Percentiles rank a stretch among this genome's conserved stretches.
Conservation (phyloP, 2,113 vertebrate genomes). For the Australoheros scitulus region DNA sequence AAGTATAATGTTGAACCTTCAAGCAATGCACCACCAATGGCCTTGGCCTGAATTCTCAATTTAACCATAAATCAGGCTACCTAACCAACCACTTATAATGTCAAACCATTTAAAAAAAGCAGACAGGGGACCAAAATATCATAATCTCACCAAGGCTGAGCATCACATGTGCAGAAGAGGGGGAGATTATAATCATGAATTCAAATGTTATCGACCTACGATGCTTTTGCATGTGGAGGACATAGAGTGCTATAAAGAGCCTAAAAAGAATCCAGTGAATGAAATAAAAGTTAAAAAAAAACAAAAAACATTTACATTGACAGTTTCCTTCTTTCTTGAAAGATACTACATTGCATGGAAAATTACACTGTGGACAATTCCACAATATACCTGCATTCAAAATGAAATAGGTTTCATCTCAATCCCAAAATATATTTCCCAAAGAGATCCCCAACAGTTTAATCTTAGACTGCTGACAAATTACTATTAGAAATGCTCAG, state of each 20-base stretch:
- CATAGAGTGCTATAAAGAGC: too few species aligned
- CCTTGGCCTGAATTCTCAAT: background rate
- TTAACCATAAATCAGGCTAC: background rate
- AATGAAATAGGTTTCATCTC: too few species aligned
- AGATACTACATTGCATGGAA: too few species aligned
- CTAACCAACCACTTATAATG: rapidly evolving
- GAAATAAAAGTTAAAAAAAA: background rate
- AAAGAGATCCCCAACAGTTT: background rate
- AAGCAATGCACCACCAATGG: background rate
- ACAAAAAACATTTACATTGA: background rate
- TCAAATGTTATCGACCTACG: too few species aligned
- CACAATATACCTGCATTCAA: background rate
- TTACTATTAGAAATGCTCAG: background rate
- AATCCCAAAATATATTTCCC: background rate
- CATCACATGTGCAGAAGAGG: too few species aligned
- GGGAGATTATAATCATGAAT: too few species aligned
- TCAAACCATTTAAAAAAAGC: background rate
- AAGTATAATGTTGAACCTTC: too few species aligned
- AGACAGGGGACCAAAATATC: background rate
- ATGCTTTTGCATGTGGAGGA: too few species aligned
- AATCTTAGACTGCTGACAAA: background rate
- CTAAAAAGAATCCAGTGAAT: background rate
- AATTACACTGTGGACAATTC: background rate
- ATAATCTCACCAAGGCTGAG: background rate
- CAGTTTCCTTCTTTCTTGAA: too few species aligned